phyloP scores from a whole-genome alignment of 1,140 invertebrate species.

The Solenopsis fugax region DNA sequence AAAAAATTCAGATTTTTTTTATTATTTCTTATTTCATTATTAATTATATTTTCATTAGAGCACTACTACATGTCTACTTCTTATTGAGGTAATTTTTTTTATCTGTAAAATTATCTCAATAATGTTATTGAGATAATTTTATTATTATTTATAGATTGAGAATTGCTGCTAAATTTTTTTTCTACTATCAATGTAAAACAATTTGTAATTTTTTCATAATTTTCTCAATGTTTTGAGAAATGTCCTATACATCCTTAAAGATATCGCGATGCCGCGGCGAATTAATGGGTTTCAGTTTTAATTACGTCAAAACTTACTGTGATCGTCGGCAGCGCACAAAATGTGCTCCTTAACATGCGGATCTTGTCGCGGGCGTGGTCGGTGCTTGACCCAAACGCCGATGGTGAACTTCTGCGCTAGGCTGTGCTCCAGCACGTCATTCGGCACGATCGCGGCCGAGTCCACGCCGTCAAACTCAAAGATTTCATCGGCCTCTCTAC shows the following conservation, averaged over 20 bases:
- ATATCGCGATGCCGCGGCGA: background rate
- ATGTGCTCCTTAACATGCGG: conserved; percentile 98
- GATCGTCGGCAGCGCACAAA: conserved; percentile 98
- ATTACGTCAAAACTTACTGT: conserved; percentile 90
- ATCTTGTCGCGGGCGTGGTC: conserved; percentile 90
- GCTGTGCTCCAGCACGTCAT: conserved; percentile 91
- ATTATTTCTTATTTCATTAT: no score
- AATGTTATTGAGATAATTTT: no score
- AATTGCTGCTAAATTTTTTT: no score
- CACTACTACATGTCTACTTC: no score
- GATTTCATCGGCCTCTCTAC: conserved; percentile 95
- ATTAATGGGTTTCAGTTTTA: background rate
- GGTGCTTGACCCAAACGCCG: conserved; percentile 97
- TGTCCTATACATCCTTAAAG: background rate
- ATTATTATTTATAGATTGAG: no score
- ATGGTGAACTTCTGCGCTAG: conserved; percentile 94
- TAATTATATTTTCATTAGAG: no score
- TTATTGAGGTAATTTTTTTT: no score
- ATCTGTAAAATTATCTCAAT: no score
- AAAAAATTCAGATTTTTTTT: no score
- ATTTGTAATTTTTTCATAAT: no score
- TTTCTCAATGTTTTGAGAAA: no score
- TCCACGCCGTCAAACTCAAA: conserved; percentile 97
- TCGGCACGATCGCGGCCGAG: conserved; percentile 94
- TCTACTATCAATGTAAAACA: no score